These are phyloP conservation scores for Spatulosminthurus flaviceps DNA, from an alignment of 2,888 invertebrate species.

Conservation along the genomic window DNA sequence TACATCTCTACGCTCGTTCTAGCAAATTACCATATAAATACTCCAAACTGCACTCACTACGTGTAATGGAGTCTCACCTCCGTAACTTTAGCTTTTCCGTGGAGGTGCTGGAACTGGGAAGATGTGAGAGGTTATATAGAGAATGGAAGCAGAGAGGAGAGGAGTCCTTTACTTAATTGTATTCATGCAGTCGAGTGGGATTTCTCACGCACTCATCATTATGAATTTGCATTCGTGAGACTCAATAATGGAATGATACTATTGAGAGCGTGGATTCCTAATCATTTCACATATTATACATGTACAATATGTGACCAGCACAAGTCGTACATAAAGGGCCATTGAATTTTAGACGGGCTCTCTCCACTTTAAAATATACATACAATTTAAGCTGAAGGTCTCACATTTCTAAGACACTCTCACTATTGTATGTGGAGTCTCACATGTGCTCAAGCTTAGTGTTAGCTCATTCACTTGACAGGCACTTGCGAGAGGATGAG, in stretches of 20 bases:
- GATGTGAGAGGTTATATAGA: background rate
- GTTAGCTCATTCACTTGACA: conserved; percentile 44
- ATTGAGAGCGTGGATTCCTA: background rate
- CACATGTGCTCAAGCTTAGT: conserved; percentile 26
- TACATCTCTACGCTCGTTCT: conserved; percentile 23
- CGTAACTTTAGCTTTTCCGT: too few species aligned
- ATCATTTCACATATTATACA: background rate
- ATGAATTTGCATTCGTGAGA: conserved; percentile 21
- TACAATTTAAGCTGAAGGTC: too few species aligned
- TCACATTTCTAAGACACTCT: background rate
- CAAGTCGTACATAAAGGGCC: too few species aligned
- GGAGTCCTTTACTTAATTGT: background rate
- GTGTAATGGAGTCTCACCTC: background rate
- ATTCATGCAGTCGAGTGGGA: background rate
- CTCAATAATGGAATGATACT: conserved; percentile 15
- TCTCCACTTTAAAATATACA: too few species aligned
- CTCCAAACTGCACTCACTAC: background rate
- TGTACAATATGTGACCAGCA: too few species aligned
- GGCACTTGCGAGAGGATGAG: conserved; percentile 39
- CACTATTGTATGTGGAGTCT: too few species aligned
- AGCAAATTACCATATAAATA: conserved; percentile 19
- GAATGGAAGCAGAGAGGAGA: background rate
- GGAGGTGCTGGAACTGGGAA: too few species aligned
- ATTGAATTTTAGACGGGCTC: too few species aligned
- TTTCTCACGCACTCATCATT: conserved; percentile 30